Base-by-base conservation (phyloP, 2,888 invertebrate species). In the Nemotelus pantherinus region DNA sequence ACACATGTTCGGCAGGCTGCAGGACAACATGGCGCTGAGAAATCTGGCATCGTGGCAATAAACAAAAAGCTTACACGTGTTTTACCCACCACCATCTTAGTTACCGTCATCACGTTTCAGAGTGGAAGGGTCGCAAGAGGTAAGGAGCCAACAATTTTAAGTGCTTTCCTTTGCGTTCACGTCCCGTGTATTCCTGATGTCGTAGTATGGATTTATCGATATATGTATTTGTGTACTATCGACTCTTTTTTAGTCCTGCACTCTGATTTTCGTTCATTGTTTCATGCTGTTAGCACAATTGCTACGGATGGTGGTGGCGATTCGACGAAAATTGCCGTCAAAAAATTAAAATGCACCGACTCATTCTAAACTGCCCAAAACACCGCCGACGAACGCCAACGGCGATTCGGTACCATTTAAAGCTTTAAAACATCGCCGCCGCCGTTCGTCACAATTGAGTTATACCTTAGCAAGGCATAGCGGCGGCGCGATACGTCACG, bases 31-130 rank as follows among this genome's bases (percentile, higher is more conserved):
- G 45, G 45, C 45, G 25, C 45, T 44, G 53, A 9, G 39, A 74
- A 74, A 74, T 74, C 47, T 60, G 74, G 74, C 74, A 74, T 63
- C 74, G 47, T n/a, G 47, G 74, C 2, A 47, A 10, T 60, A 74
- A 74, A 74, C 39, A 74, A 47, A 74, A 74, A 74, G 74, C 74
- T 74, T 60, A 74, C 74, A 74, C 74, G 74, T 74, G 74, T 74
- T 63, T 74, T 63, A 10, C 10, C 9, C 50, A 41, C 67, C 48
- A 68, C 67, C 50, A 68, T 68, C 67, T 63, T 63, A 44, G 67
- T 3, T 48, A 25, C 50, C 63, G 60, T 44, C 50, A 48, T 39
- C 50, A 48, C 53, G 25, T 50, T 68, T 60, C 25, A n/a, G 74
- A 39, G 55, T 48, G 39, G 3, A 41, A 39, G 47, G 5, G 47